Base-by-base conservation (phyloP, 2,888 invertebrate genomes). In the Aphodius sticticus region DNA sequence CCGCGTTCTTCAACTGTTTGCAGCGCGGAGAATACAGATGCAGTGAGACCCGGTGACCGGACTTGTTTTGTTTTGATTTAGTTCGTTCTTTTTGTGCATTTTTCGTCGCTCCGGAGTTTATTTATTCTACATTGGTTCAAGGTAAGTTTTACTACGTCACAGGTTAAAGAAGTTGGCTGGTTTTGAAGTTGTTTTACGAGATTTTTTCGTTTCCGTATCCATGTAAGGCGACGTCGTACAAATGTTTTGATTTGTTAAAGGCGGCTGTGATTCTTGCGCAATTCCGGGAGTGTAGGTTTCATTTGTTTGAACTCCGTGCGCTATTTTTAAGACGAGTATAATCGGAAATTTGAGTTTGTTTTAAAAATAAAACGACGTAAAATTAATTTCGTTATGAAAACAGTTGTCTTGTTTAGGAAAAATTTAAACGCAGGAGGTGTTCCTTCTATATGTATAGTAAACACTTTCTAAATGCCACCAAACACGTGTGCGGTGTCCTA, bases 11-110 rank as follows among this genome's bases (percentile, higher is more conserved):
- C 53, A 12, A 53, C 53, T 53, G 53, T 53, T 53, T 12, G 9
- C 53, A 53, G 2, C 53, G 53, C 53, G 53, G 53, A 53, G 53
- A 53, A 53, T 53, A 12, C 53, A 53, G 53, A 53, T 53, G 53
- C 53, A 53, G 53, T 53, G 53, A 53, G 53, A 53, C 53, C 53
- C 53, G 53, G 53, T 53, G 53, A 53, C 53, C 53, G 53, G 53
- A 53, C 9, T 53, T 53, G 53, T 53, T 53, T 53, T 53, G 53
- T 53, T 53, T 53, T 53, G 53, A 53, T 53, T 53, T 53, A 7
- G 53, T 53, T 53, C 12, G 53, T 53, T 53, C 53, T 53, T 53
- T 53, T 53, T 53, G 53, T 53, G 53, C 53, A 53, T 12, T 53
- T 53, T 53, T 53, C 12, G 1, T 12, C 53, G 53, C 53, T 53